Evolutionary conservation across 2,888 invertebrate species (phyloP).

Genomic region (Sarcophaga rosellei): DNA sequence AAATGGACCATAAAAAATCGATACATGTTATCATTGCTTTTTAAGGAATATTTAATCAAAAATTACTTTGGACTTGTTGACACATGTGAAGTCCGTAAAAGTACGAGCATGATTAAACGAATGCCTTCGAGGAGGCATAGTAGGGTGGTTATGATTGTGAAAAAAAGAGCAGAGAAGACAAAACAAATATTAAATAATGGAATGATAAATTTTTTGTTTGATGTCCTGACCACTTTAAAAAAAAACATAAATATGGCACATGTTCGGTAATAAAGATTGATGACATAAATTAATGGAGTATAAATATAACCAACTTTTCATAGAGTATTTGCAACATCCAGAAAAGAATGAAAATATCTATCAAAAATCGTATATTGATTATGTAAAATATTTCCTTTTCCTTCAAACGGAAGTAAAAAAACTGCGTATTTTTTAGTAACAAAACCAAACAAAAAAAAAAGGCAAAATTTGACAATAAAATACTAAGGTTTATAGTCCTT

Average conservation of each 20-base stretch:
- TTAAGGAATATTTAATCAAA: conserved; percentile 56
- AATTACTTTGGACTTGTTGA: conserved; percentile 64
- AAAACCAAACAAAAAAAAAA: conserved; percentile 13
- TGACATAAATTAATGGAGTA: conserved; percentile 64
- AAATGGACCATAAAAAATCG: conserved; percentile 51
- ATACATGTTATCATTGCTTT: conserved; percentile 36
- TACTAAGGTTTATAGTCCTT: conserved; percentile 37
- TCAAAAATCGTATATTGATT: conserved; percentile 39
- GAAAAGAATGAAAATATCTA: background rate
- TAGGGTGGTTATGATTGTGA: background rate
- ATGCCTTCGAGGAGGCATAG: background rate
- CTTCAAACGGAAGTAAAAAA: background rate
- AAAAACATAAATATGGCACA: conserved; percentile 63
- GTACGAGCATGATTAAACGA: background rate
- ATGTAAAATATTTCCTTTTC: conserved; percentile 24
- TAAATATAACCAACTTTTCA: conserved; percentile 59
- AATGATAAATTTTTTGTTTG: conserved; percentile 59
- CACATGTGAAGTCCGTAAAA: conserved; percentile 53
- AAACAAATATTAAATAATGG: conserved; percentile 40
- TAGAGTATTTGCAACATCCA: background rate
- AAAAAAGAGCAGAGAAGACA: background rate
- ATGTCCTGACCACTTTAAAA: conserved; percentile 44
- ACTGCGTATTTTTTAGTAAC: conserved; percentile 48
- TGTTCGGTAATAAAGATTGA: conserved; percentile 68
- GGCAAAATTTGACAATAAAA: conserved; percentile 17